These are phyloP conservation scores for Lycophotia porphyrea DNA, from an alignment of 2,888 invertebrate species.

Conservation along the genomic window DNA sequence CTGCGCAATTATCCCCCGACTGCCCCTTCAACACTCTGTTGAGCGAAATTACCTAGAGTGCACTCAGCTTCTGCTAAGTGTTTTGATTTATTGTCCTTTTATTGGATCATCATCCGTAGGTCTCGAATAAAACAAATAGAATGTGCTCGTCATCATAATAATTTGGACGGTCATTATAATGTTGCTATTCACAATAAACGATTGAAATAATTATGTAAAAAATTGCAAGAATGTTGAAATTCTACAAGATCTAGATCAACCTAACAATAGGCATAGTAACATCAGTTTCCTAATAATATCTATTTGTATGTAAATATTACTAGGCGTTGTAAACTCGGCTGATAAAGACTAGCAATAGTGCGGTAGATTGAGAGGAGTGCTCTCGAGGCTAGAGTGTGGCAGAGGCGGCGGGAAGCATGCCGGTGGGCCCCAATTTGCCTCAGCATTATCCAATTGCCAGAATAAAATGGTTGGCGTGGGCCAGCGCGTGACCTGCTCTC, in stretches of 20 bases:
- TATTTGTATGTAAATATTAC: not conserved
- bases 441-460: slow-evolving; percentile 87
- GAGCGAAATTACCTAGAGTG: slow-evolving; percentile 83
- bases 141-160: slow-evolving; percentile 12
- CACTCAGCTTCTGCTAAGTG: slow-evolving; percentile 82
- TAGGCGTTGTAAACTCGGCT: slow-evolving; percentile 65
- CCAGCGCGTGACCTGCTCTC: slow-evolving; percentile 86
- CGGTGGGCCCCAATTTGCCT: slow-evolving; percentile 88
- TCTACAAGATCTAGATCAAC: slow-evolving; percentile 1
- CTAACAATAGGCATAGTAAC: not conserved
- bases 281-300: not conserved
- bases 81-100: slow-evolving; percentile 89
- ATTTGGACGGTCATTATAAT: not conserved
- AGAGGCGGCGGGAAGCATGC: slow-evolving; percentile 81
- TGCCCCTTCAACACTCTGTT: slow-evolving; percentile 74
- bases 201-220: not conserved
- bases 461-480: slow-evolving; percentile 89
- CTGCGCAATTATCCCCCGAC: slow-evolving; percentile 66
- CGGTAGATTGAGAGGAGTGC: slow-evolving; percentile 79
- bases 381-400: slow-evolving; percentile 83
- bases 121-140: slow-evolving; percentile 69
- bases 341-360: slow-evolving; percentile 82
- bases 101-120: slow-evolving; percentile 80
- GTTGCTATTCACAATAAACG: not conserved
- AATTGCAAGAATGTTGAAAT: not conserved